phyloP scores from a whole-genome alignment of 2,113 vertebrate species.

The Chiloscyllium plagiosum region DNA sequence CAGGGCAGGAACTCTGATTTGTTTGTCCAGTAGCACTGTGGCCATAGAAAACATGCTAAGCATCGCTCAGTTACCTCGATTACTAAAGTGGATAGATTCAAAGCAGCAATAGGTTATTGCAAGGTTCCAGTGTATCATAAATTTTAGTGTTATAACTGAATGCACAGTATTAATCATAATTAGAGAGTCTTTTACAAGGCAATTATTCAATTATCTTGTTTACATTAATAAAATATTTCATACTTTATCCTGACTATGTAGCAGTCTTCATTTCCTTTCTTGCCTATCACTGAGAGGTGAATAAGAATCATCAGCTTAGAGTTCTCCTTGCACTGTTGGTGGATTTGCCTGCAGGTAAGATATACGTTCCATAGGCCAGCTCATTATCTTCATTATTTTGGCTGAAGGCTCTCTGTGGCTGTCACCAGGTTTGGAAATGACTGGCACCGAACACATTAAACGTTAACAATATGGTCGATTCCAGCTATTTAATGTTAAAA shows the following conservation, averaged over 20 bases:
- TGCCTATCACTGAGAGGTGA: background rate
- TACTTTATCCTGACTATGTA: background rate
- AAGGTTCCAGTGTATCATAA: background rate
- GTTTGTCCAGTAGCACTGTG: background rate
- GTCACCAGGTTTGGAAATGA: background rate
- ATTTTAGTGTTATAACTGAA: background rate
- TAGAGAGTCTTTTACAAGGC: background rate
- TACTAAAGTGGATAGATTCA: background rate
- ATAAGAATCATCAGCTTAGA: background rate
- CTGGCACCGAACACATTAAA: background rate
- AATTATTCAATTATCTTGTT: background rate
- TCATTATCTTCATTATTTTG: background rate
- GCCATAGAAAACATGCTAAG: background rate
- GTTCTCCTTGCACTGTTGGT: background rate
- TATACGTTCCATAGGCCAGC: background rate
- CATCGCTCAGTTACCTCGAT: background rate
- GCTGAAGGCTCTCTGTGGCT: background rate
- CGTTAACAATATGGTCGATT: background rate
- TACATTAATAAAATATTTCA: background rate
- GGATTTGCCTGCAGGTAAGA: background rate
- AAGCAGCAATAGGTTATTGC: background rate
- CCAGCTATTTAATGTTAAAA: conserved; percentile 7
- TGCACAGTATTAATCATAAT: background rate
- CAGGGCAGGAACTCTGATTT: background rate
- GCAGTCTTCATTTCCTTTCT: background rate